Base-by-base conservation (phyloP, 2,797 vertebrate species). In the Emys orbicularis region DNA sequence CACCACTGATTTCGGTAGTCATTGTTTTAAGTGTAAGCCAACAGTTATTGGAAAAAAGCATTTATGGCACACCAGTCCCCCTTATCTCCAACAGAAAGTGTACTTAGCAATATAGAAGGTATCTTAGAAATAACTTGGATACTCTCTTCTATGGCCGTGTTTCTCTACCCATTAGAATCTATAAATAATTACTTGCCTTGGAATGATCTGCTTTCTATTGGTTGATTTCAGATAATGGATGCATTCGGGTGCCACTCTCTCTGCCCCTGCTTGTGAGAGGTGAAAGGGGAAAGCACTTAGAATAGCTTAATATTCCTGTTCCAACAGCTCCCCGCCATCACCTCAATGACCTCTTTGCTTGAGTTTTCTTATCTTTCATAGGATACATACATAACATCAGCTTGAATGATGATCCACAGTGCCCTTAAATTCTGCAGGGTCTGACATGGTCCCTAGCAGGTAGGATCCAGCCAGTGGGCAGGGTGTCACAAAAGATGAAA, bases 171-270 rank as follows among this genome's bases (percentile, higher is more conserved):
- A 83, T 88, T 94, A 92, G 19, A 41, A 94, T 37, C 54, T 19
- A 16, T 72, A 91, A 89, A 91, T 94, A 92, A 89, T 90, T 88
- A 94, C 37, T 49, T 89, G 79, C 83, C 83, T 93, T 81, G 53
- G 27, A 86, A 49, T 52, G 52, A 89, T 86, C 74, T 90, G 81
- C 37, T 84, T 92, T 79, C 80, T 83, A 9, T 61, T 91, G 49
- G 44, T 2, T 8, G 9, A 41, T 91, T 92, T 90, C 52, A 93
- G 85, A 79, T 50, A 84, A 92, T 76, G 37, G 59, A 83, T 37
- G 49, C 3, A 86, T 68, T 44, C 81, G 84, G 79, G 49, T 84
- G 52, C 87, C 10, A 27, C 41, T 47, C 27, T 16, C 74, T 74
- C 44, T 16, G 11, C 54, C 82, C 84, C 84, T 87, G n/a, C 44